These are phyloP conservation scores for Ceuthmochares aereus DNA, from an alignment of 2,113 vertebrate species.

Conservation along the genomic window DNA sequence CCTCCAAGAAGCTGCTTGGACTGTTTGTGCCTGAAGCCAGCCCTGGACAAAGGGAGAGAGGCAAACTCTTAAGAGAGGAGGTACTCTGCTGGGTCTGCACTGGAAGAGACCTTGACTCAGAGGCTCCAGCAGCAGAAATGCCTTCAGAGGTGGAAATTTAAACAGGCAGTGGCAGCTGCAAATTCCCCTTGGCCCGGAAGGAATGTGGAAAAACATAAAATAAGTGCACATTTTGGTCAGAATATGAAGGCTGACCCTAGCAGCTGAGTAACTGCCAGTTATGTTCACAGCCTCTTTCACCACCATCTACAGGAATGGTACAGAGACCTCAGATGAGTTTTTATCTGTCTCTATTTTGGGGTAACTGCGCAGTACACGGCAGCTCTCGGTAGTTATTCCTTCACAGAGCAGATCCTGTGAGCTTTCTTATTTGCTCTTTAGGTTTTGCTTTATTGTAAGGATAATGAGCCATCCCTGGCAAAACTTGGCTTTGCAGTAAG, in stretches of 20 bases:
- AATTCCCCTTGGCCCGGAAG: not conserved
- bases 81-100: not conserved
- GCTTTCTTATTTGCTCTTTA: not conserved
- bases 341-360: not conserved
- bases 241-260: not conserved
- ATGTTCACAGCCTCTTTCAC: not conserved
- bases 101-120: not conserved
- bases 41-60: not conserved
- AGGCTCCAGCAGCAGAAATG: not conserved
- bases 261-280: not conserved
- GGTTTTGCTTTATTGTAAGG: not conserved
- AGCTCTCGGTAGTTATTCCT: not conserved
- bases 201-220: not conserved
- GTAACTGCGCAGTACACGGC: not conserved
- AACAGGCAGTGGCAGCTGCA: not conserved
- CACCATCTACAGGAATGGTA: not conserved
- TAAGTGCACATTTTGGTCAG: not conserved
- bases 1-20: not conserved
- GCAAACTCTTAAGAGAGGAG: not conserved
- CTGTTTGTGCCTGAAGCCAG: not conserved
- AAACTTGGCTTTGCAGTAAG: constrained; percentile 4
- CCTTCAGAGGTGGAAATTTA: not conserved
- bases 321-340: not conserved
- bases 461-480: constrained; percentile 14
- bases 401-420: not conserved